Conservation (phyloP, 1,140 invertebrate genomes). For the Diploscapter pachys region DNA sequence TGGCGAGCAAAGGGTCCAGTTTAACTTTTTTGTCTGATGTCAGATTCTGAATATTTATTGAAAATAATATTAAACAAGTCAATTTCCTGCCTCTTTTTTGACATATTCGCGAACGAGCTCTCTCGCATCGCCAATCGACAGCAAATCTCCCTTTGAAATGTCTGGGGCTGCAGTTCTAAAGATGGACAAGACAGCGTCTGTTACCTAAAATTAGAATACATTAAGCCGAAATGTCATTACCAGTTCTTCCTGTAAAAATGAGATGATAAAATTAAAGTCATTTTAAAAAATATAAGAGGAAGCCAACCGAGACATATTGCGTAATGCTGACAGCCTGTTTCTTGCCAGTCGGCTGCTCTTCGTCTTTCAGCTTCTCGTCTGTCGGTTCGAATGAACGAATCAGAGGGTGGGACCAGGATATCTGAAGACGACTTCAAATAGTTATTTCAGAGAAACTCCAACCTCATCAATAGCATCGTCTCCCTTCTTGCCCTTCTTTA, state of each 20-base stretch:
- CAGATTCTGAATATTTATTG: conserved; percentile 62
- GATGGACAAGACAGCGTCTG: conserved; percentile 68
- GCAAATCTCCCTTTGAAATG: conserved; percentile 66
- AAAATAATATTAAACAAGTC: background rate
- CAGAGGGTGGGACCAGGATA: conserved; percentile 28
- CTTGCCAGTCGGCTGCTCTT: conserved; percentile 12
- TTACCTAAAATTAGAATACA: conserved; percentile 51
- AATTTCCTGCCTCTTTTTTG: conserved; percentile 66
- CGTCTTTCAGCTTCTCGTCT: conserved; percentile 36
- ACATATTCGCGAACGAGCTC: conserved; percentile 74
- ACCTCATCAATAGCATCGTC: conserved; percentile 33
- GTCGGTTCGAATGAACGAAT: conserved; percentile 31
- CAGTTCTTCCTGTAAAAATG: too few species aligned
- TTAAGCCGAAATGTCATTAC: background rate
- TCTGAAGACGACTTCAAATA: conserved; percentile 1
- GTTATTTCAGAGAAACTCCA: background rate
- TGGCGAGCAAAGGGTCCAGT: conserved; percentile 17
- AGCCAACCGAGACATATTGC: conserved; percentile 69
- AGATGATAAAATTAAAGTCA: too few species aligned
- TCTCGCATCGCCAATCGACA: conserved; percentile 70
- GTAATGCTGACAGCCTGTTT: conserved; percentile 60
- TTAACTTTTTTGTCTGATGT: conserved; percentile 14
- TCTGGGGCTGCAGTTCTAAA: conserved; percentile 61
- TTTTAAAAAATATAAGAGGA: background rate
- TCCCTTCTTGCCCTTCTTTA: conserved; percentile 32